phyloP scores from a whole-genome alignment of 2,797 vertebrate genomes.

The Sebastes diaconus region DNA sequence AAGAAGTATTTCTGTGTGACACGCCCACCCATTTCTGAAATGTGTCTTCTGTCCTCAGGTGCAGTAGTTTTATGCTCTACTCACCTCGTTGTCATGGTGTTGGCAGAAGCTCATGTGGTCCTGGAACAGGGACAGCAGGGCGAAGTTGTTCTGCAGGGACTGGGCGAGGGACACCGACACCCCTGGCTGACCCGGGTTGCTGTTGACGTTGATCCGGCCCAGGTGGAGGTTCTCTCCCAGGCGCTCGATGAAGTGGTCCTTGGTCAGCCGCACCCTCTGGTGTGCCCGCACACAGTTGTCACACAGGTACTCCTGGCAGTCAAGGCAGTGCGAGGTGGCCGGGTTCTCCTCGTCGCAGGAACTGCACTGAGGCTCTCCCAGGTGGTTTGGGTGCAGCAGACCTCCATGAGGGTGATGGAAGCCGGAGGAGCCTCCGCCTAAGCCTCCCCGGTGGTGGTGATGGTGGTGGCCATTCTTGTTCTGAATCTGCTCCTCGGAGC shows the following conservation, averaged over 20 bases:
- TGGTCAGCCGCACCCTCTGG: constrained; percentile 92
- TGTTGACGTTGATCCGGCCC: constrained; percentile 65
- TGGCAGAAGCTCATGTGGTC: constrained; percentile 91
- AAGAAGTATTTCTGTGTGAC: not conserved
- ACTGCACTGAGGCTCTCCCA: constrained; percentile 87
- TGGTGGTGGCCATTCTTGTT: constrained; percentile 82
- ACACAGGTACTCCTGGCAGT: constrained; percentile 94
- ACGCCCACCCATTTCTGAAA: too few species aligned
- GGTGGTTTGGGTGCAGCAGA: constrained; percentile 79
- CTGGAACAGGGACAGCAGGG: constrained; percentile 88
- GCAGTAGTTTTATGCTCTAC: not conserved
- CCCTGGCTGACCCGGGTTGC: constrained; percentile 57
- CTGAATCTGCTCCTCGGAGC: constrained; percentile 86
- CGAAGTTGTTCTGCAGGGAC: constrained; percentile 86
- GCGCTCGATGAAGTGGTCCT: constrained; percentile 94
- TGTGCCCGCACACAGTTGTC: constrained; percentile 94
- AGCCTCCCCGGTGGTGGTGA: constrained; percentile 63
- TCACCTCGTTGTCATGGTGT: constrained; percentile 91
- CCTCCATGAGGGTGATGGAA: constrained; percentile 75
- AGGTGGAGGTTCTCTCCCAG: constrained; percentile 79
- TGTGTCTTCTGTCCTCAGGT: not conserved
- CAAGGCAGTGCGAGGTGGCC: constrained; percentile 91
- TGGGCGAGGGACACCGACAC: constrained; percentile 73
- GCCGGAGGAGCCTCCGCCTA: constrained; percentile 51
- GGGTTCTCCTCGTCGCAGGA: constrained; percentile 92